Conservation (phyloP, 2,113 vertebrate genomes). For the Lamprologus ornatipinnis region DNA sequence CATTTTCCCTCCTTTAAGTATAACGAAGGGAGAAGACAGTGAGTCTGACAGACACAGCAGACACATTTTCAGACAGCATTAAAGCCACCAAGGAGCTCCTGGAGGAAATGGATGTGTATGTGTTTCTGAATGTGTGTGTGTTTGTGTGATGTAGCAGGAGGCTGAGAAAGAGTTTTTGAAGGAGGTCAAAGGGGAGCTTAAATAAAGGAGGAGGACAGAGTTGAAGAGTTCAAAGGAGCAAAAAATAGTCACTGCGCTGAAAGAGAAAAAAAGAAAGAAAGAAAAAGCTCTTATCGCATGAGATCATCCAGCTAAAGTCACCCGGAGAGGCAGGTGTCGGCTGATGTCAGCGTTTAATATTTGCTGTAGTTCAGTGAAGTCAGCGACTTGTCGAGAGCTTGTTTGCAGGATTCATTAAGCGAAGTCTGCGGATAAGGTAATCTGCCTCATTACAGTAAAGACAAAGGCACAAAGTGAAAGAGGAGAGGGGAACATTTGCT, state of each 20-base stretch:
- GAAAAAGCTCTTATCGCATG: neutral
- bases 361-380: neutral
- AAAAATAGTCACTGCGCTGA: neutral
- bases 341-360: neutral
- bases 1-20: slow-evolving; percentile 20
- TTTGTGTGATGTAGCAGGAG: neutral
- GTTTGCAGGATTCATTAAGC: neutral
- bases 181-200: neutral
- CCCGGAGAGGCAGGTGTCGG: neutral
- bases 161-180: neutral
- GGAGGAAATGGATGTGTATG: neutral
- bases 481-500: neutral
- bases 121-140: neutral
- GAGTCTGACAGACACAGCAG: slow-evolving; percentile 22
- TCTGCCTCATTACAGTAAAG: neutral
- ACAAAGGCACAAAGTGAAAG: neutral
- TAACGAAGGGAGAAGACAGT: slow-evolving; percentile 33
- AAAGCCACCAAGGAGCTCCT: neutral
- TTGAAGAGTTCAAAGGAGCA: neutral
- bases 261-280: neutral
- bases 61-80: slow-evolving; percentile 21
- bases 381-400: neutral
- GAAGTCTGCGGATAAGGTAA: neutral
- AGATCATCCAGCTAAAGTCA: slow-evolving; percentile 12
- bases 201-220: neutral